Percentiles rank a stretch among this genome's conserved stretches.
Conservation (phyloP, 1,140 invertebrate species). For the Drosophila tristis region DNA sequence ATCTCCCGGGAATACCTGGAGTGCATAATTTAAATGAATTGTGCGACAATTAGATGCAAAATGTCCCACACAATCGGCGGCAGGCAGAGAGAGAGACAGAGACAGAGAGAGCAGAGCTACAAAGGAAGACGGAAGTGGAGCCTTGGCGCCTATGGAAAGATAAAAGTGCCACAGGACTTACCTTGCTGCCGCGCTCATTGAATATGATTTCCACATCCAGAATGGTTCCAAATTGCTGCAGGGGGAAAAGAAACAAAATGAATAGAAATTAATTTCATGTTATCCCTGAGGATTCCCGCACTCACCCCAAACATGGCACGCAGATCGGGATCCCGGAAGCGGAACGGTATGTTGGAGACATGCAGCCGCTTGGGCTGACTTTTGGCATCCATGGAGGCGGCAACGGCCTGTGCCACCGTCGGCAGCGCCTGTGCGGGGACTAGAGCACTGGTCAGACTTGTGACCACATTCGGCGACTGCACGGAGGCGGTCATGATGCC, state of each 20-base stretch:
- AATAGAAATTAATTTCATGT: conserved; percentile 35
- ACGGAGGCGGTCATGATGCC: conserved; percentile 74
- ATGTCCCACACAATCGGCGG: conserved; percentile 44
- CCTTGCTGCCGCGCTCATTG: conserved; percentile 99
- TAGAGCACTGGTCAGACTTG: conserved; percentile 75
- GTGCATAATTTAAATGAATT: conserved; percentile 69
- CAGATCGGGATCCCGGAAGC: conserved; percentile 98
- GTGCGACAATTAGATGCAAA: conserved; percentile 64
- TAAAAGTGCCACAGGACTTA: conserved; percentile 86
- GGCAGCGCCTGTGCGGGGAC: conserved; percentile 66
- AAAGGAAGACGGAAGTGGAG: neutral
- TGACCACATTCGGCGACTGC: conserved; percentile 64
- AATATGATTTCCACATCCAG: conserved; percentile 99
- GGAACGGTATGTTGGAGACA: conserved; percentile 99
- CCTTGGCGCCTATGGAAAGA: conserved; percentile 3
- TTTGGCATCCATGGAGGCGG: conserved; percentile 84
- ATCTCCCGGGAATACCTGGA: conserved; percentile 45
- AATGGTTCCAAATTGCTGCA: conserved; percentile 98
- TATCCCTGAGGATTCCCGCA: conserved; percentile 59
- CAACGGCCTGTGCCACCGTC: conserved; percentile 61
- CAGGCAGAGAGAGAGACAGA: neutral
- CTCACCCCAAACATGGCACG: conserved; percentile 98
- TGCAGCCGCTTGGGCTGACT: conserved; percentile 94
- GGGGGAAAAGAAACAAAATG: conserved; percentile 17
- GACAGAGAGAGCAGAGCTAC: neutral